Evolutionary conservation across 2,888 invertebrate species (phyloP), one percentile per base, ranked within the genome.

Genomic region (Deilephila porcellus): DNA sequence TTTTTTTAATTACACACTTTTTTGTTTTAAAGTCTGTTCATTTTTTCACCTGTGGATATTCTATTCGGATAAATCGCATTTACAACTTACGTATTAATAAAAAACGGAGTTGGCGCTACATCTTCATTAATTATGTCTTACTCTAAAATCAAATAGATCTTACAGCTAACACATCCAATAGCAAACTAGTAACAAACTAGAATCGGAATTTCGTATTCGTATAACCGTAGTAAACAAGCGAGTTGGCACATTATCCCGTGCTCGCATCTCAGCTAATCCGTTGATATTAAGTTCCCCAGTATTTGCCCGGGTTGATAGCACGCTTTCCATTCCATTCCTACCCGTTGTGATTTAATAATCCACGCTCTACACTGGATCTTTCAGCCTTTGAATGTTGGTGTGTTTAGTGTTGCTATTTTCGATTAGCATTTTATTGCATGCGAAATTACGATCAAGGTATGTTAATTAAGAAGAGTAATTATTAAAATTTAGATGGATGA

Each of bases 271-370:
- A 76, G 78, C 79, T 83, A 85, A 85, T 83, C 85, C 85, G 81
- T 78, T 80, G 85, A 85, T 83, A 85, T 85, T 85, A 85, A 85
- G 79, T 82, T 78, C 56, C 19, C 56, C 81, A 75, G 81, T 82
- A 80, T 84, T 85, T 83, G 79, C 83, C 59, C 73, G 74, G 60
- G 74, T 73, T 74, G 67, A 74, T 32, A 62, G 45, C 74, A 71
- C 45, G 74, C 74, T 70, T 45, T 34, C 53, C 73, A 63, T 74
- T 71, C 60, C 74, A 70, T 56, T 34, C 53, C 74, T 63, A 74
- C 71, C 60, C 73, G 29, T 25, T 73, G 70, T 75, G 72, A 75
- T 78, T 80, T 80, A 76, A 80, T 80, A 81, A 81, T 77, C 78
- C 76, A 34, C 71, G 75, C 74, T 74, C 17, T 67, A 67, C 52